phyloP scores from a whole-genome alignment of 2,113 vertebrate genomes.

The Albula goreensis region DNA sequence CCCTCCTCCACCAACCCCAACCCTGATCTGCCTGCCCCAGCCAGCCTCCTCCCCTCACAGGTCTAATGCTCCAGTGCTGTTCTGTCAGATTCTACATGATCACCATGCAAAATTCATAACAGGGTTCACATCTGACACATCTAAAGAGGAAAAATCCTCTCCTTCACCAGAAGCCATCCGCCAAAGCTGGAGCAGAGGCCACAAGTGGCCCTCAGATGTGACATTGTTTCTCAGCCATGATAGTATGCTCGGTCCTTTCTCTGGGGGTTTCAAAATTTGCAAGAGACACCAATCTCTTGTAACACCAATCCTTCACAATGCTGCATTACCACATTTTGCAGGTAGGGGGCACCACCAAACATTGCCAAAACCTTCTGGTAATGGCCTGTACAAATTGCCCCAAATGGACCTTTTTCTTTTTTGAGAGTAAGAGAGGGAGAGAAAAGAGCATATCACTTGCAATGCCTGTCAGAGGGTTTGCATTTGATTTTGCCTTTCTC shows the following conservation, averaged over 20 bases:
- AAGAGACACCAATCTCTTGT: no score
- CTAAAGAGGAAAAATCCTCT: background rate
- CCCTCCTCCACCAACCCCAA: background rate
- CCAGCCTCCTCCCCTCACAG: no score
- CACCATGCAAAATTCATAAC: background rate
- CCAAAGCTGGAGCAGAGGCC: background rate
- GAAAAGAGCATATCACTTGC: conserved; percentile 43
- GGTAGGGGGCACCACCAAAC: no score
- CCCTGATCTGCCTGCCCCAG: no score
- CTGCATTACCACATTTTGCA: background rate
- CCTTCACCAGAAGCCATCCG: background rate
- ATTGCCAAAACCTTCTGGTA: background rate
- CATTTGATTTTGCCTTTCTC: conserved; percentile 40
- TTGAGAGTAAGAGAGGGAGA: conserved; percentile 21
- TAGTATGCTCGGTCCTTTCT: no score
- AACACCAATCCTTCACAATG: no score
- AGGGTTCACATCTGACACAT: background rate
- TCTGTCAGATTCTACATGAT: background rate
- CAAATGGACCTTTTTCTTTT: background rate
- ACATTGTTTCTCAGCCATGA: no score
- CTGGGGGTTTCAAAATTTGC: no score
- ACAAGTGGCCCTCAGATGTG: no score
- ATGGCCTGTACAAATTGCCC: no score
- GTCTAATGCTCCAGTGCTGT: background rate
- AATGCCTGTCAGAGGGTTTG: conserved; percentile 32